Conservation (phyloP, 2,113 vertebrate genomes). For the Osmerus mordax region DNA sequence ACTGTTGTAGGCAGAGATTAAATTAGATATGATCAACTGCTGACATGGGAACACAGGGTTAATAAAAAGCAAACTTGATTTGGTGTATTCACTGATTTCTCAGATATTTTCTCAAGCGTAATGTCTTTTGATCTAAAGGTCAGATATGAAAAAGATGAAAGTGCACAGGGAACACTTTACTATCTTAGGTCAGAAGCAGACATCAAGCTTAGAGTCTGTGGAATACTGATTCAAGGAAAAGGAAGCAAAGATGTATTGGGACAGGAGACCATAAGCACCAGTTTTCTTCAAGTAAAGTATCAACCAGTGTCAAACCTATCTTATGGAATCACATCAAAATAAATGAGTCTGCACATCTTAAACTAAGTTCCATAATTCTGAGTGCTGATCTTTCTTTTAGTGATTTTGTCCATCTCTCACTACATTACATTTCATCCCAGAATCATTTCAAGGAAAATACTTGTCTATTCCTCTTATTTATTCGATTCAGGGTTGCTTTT, state of each 20-base stretch:
- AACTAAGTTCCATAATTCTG: too few species aligned
- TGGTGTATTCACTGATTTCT: conserved; percentile 48
- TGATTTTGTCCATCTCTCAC: too few species aligned
- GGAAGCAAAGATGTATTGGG: neutral
- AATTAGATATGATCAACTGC: neutral
- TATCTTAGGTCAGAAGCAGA: conserved; percentile 27
- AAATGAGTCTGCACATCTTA: too few species aligned
- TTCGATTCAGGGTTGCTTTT: too few species aligned
- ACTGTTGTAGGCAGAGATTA: neutral
- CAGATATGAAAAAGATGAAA: conserved; percentile 48
- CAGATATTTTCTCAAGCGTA: conserved; percentile 52
- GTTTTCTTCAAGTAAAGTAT: too few species aligned
- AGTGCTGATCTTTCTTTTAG: too few species aligned
- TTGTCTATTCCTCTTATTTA: too few species aligned
- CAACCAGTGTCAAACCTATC: too few species aligned
- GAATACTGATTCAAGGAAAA: conserved; percentile 48
- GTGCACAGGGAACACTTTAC: conserved; percentile 31
- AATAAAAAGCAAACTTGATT: conserved; percentile 32
- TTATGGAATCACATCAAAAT: too few species aligned
- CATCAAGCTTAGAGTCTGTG: conserved; percentile 1
- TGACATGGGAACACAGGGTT: neutral
- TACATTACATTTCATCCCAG: too few species aligned
- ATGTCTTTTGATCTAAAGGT: conserved; percentile 60
- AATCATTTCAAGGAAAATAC: too few species aligned
- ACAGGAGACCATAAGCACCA: neutral